These are phyloP conservation scores for Chelonia mydas DNA, from an alignment of 2,797 vertebrate genomes.

Conservation along the genomic window DNA sequence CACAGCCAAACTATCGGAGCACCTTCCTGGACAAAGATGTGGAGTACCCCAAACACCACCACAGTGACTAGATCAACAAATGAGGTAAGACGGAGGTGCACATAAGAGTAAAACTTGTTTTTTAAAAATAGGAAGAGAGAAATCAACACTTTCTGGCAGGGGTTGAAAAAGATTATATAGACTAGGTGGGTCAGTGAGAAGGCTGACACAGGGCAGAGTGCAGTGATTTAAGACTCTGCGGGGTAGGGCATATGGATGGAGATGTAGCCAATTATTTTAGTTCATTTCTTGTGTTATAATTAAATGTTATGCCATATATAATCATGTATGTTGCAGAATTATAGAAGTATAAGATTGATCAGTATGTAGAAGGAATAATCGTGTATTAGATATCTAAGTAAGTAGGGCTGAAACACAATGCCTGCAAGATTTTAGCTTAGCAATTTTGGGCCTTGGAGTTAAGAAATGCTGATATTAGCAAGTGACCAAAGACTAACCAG, in stretches of 20 bases:
- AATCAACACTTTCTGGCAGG: not conserved
- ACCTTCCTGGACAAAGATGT: not conserved
- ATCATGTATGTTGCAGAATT: no score
- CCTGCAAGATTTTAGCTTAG: no score
- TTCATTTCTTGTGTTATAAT: not conserved
- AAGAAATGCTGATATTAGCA: no score
- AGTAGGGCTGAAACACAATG: no score
- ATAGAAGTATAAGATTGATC: no score
- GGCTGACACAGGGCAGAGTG: not conserved
- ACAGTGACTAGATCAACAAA: accelerated
- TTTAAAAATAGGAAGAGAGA: not conserved
- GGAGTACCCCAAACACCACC: not conserved
- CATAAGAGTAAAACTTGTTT: not conserved
- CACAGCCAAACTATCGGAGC: not conserved
- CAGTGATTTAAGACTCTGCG: not conserved
- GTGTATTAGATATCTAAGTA: no score
- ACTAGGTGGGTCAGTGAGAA: not conserved
- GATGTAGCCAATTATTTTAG: not conserved
- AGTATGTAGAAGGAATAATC: no score
- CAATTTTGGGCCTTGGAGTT: no score
- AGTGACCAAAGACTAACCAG: no score
- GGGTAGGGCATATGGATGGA: not conserved
- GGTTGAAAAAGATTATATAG: not conserved
- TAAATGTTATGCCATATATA: not conserved
- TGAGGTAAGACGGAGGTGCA: not conserved